Evolutionary conservation across 1,140 invertebrate genomes (phyloP), one percentile per base, ranked within the genome.

Genomic region (Caenorhabditis brenneri): DNA sequence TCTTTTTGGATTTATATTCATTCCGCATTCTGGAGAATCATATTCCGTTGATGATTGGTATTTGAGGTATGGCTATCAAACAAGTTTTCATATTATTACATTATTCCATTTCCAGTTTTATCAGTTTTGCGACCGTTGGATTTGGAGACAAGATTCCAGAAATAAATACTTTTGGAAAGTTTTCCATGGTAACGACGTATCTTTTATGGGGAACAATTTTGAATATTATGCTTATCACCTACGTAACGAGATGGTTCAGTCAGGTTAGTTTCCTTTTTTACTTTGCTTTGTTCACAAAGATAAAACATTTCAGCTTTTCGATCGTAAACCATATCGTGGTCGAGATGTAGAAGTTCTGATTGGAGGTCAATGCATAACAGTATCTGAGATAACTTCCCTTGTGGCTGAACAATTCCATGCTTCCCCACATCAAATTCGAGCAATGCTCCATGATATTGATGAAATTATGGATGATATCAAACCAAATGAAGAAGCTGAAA

Each of bases 71-170:
- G n/a, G n/a, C n/a, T n/a, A n/a, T n/a, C n/a, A n/a, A n/a, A n/a
- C 22, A 10, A 27, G 6, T 79, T 1, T 27, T 9, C 22, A 48
- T 16, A 19, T n/a, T 33, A 5, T 4, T 0, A 24, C 22, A 42
- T 19, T 39, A 9, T 33, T 2, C 6, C 4, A 79, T 29, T 36
- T 80, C 31, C 51, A 80, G 79, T 24, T 80, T 80, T 19, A 80
- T 80, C 27, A 80, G 79, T 53, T 80, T 80, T 31, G 79, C 79
- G 2, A 51, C 79, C 2, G 79, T 80, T 19, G 79, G 79, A n/a
- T 80, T 80, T 24, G 79, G 79, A 53, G 79, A 80, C 36, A 80
- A 51, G 31, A n/a, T 36, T 39, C 79, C 79, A 16, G 2, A 51
- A 51, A 80, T 55, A 2, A 33, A 80, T 22, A 80, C 79, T 19